Conservation (phyloP, 2,797 vertebrate species). For the Glyptemys insculpta region DNA sequence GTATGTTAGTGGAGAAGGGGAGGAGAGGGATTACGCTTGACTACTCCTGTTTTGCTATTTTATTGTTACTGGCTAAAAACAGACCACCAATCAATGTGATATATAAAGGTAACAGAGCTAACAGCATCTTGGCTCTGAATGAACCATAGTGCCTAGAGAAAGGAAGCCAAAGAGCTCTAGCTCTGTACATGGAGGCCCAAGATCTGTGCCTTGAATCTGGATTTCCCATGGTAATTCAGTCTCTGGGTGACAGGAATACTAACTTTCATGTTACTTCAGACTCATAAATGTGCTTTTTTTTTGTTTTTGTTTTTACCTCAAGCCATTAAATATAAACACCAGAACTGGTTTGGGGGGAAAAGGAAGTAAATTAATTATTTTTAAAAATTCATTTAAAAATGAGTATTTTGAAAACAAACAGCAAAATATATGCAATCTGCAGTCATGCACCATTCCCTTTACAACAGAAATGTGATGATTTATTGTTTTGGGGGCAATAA, state of each 20-base stretch:
- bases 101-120: neutral
- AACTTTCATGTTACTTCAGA: neutral
- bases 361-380: neutral
- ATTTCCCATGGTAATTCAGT: neutral
- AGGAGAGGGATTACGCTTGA: neutral
- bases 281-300: neutral
- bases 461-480: neutral
- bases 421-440: neutral
- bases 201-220: neutral
- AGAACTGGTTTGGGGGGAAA: neutral
- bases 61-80: neutral
- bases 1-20: neutral
- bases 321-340: neutral
- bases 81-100: neutral
- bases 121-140: rapidly evolving
- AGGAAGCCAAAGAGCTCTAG: neutral
- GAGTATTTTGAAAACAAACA: neutral
- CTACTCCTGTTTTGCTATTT: neutral
- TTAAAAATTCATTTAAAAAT: neutral
- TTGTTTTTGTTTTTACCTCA: rapidly evolving
- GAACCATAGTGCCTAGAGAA: neutral
- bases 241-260: neutral
- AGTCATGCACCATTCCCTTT: neutral
- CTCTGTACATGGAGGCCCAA: neutral
- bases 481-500: neutral